Percentiles rank a stretch among this genome's conserved stretches.
These are phyloP conservation scores for Heterocephalus glaber DNA, from an alignment of 2,113 vertebrate species.

Conservation along the genomic window DNA sequence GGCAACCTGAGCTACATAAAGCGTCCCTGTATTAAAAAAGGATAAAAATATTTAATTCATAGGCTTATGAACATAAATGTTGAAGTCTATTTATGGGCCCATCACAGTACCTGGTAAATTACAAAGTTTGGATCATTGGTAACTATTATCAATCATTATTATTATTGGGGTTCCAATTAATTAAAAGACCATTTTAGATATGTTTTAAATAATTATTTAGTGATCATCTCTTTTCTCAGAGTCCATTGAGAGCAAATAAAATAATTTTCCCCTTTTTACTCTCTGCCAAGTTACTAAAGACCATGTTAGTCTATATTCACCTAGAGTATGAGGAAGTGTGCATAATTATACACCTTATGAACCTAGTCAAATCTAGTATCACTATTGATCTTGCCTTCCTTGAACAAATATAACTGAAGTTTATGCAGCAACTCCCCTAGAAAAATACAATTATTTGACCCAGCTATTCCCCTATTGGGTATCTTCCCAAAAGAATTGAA, in stretches of 20 bases:
- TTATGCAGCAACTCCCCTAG: background rate
- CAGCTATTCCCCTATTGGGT: too few relatives aligned
- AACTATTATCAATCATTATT: background rate
- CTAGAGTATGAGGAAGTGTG: background rate
- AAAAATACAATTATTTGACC: background rate
- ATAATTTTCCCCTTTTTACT: background rate
- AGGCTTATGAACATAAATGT: background rate
- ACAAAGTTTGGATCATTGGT: background rate
- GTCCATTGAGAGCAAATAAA: constrained; percentile 21
- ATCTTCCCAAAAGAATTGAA: too few relatives aligned
- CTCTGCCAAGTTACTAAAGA: background rate
- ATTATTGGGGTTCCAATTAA: background rate
- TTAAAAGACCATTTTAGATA: background rate
- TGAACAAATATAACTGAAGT: background rate
- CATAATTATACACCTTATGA: background rate
- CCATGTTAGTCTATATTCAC: background rate
- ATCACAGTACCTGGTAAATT: background rate
- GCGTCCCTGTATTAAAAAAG: background rate
- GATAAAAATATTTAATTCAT: background rate
- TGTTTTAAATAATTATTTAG: background rate
- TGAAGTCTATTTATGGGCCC: background rate
- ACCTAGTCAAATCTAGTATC: background rate
- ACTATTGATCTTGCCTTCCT: background rate
- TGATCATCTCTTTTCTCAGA: background rate
- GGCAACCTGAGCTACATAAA: background rate